Base-by-base conservation (phyloP, 2,888 invertebrate species). In the Dyspetes luteomarginatus region DNA sequence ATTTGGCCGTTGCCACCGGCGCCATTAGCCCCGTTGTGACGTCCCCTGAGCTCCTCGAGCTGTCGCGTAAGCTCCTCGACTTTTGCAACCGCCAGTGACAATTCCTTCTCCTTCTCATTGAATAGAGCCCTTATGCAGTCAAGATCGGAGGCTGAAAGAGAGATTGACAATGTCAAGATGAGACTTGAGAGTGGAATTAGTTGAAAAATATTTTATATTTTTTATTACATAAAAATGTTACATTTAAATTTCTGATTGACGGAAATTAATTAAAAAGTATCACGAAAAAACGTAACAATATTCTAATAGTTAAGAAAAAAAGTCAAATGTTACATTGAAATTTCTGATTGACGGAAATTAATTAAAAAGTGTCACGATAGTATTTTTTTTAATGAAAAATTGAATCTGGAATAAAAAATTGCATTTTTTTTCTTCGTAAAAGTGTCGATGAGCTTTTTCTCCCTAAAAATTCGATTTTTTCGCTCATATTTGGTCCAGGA, bases 91-190 rank as follows among this genome's bases (percentile, higher is more conserved):
- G 99, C 99, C 94, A 98, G 93, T 75, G 98, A 97, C 82, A 99
- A 93, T 93, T 99, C 98, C 93, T 98, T 98, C 92, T 99, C 99
- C 92, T 99, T 99, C 92, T 98, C 98, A 94, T 97, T 98, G 95
- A 98, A 99, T 80, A 98, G 94, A 84, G 98, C 97, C 89, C 98
- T 96, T 92, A 98, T 98, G 86, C 98, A 97, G 93, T 99, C 98
- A 93, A 99, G 94, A 94, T 99, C 99, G 91, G 97, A 97, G 89
- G 97, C 98, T 97, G 93, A 12, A 81, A 55, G 56, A 79, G 83
- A 65, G 81, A 80, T 72, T 64, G 41, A 71, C 30, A 67, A 43
- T 9, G 36, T 36, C 12, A 36, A 4, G 12, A 36, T 12, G 12
- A 36, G 12, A 36, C 7, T 36, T 36, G 30, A 30, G n/a, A n/a